Conservation (phyloP, 2,888 invertebrate species). For the Harpalus rubripes region DNA sequence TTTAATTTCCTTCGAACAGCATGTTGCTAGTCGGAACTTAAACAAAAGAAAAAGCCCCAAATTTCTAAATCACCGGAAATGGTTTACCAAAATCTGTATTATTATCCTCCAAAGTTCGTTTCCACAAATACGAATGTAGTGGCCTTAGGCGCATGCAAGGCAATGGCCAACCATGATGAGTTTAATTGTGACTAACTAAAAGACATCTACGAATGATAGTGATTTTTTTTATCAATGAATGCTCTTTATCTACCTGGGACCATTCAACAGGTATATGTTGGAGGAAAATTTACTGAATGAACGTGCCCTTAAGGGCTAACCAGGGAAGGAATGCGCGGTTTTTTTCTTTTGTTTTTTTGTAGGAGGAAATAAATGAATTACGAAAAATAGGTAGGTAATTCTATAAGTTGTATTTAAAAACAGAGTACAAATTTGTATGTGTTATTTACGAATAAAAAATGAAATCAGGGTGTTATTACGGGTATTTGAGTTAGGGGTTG, state of each 20-base stretch:
- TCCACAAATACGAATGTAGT: conserved; percentile 38
- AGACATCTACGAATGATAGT: conserved; percentile 44
- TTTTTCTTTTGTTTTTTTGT: conserved; percentile 43
- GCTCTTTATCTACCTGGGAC: conserved; percentile 43
- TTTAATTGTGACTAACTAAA: conserved; percentile 28
- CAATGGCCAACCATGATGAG: conserved; percentile 21
- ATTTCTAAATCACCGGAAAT: conserved; percentile 54
- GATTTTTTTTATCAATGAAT: conserved; percentile 56
- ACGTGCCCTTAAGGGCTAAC: conserved; percentile 8
- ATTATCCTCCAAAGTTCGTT: conserved; percentile 36
- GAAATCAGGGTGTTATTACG: conserved; percentile 21
- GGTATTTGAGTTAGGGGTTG: neutral
- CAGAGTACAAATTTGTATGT: conserved; percentile 5
- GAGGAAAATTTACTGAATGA: conserved; percentile 22
- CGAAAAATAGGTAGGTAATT: conserved; percentile 6
- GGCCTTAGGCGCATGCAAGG: conserved; percentile 5
- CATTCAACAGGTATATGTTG: conserved; percentile 32
- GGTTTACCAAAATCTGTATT: conserved; percentile 47
- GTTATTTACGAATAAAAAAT: conserved; percentile 35
- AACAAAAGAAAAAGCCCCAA: conserved; percentile 45
- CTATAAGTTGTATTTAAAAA: conserved; percentile 4
- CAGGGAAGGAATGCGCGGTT: conserved; percentile 35
- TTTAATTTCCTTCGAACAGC: conserved; percentile 44
- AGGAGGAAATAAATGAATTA: conserved; percentile 39
- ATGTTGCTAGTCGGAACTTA: conserved; percentile 37